Conservation (phyloP, 2,888 invertebrate genomes). For the Microctonus brassicae region DNA sequence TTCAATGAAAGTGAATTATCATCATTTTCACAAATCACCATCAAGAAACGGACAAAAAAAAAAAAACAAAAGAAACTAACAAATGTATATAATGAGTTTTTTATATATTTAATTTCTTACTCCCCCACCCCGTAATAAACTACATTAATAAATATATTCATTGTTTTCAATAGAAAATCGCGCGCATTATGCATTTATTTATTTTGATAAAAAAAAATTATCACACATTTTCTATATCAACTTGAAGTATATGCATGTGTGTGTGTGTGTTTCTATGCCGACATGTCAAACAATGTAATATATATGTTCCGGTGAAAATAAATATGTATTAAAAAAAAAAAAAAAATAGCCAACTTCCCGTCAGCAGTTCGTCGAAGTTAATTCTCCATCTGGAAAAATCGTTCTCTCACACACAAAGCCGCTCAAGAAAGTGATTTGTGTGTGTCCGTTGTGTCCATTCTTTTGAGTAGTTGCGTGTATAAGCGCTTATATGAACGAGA, state of each 20-base stretch:
- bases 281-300: not conserved
- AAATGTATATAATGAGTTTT: too few species aligned
- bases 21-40: not conserved
- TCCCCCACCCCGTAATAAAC: too few species aligned
- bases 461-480: conserved; percentile 54
- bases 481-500: conserved; percentile 31
- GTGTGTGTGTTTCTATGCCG: not conserved
- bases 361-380: conserved; percentile 31
- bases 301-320: not conserved
- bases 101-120: too few species aligned
- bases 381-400: conserved; percentile 38
- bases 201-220: conserved; percentile 19
- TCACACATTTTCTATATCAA: too few species aligned
- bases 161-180: too few species aligned
- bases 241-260: too few species aligned
- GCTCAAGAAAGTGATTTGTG: conserved; percentile 63
- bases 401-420: conserved; percentile 56
- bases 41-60: too few species aligned
- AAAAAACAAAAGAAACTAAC: too few species aligned
- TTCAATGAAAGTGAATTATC: not conserved
- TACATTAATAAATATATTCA: too few species aligned
- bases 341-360: not conserved
- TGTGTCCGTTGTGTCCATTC: conserved; percentile 61
- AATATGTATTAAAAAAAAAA: conserved; percentile 13
- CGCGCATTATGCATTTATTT: too few species aligned